Percentiles rank a stretch among this genome's conserved stretches.
phyloP scores from a whole-genome alignment of 2,888 invertebrate species.

The Mythimna lalbum region DNA sequence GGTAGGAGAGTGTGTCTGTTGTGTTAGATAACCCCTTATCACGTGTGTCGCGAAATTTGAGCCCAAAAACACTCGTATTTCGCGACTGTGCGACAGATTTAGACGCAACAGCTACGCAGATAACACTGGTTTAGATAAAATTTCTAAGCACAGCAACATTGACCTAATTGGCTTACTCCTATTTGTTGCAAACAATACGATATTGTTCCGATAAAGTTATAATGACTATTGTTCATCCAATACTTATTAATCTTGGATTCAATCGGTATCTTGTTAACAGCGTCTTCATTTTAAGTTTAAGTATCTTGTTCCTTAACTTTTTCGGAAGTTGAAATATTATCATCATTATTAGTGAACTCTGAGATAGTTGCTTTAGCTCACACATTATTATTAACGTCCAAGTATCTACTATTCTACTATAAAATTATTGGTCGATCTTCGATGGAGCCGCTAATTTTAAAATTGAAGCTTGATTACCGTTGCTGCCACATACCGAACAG shows the following conservation, averaged over 20 bases:
- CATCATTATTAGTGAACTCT: background rate
- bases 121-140: constrained; percentile 17
- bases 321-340: background rate
- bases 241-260: constrained; percentile 1
- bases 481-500: background rate
- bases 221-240: constrained; percentile 29
- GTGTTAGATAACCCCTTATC: constrained; percentile 21
- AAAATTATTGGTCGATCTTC: background rate
- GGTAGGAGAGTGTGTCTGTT: background rate
- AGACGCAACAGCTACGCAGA: constrained; percentile 18
- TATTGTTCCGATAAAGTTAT: constrained; percentile 18
- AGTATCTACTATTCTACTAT: too few species aligned
- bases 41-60: constrained; percentile 27
- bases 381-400: background rate
- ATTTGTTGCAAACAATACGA: constrained; percentile 34
- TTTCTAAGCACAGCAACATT: constrained; percentile 21
- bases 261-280: background rate
- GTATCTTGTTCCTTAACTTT: too few species aligned
- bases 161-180: constrained; percentile 27
- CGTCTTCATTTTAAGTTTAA: background rate
- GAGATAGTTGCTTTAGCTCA: background rate
- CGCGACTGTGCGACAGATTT: constrained; percentile 27
- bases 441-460: background rate
- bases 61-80: constrained; percentile 20
- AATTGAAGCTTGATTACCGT: background rate